phyloP scores from a whole-genome alignment of 2,113 vertebrate species.

The Phalacrocorax carbo region DNA sequence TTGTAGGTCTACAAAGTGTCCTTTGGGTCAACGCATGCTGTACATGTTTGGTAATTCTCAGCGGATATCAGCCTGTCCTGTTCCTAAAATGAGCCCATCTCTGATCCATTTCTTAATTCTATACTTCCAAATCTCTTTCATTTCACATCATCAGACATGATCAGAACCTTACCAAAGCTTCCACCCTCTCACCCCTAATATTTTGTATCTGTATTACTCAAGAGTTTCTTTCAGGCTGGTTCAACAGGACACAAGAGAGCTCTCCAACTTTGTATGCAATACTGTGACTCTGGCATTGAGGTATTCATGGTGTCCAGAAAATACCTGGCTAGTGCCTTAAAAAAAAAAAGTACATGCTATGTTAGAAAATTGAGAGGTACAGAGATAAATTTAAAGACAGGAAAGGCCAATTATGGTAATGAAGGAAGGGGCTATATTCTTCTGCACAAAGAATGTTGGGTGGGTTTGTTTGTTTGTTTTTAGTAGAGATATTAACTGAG shows the following conservation, averaged over 20 bases:
- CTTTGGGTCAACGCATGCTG: neutral
- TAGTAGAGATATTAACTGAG: neutral
- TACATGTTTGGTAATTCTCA: neutral
- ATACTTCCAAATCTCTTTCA: neutral
- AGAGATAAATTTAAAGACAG: neutral
- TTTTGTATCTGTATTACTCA: neutral
- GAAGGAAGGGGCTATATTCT: neutral
- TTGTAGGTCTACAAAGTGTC: neutral
- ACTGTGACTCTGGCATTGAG: neutral
- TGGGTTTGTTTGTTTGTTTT: neutral
- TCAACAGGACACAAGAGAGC: neutral
- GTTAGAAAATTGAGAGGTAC: neutral
- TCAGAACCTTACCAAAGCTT: neutral
- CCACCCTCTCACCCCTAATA: neutral
- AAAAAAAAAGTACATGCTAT: neutral
- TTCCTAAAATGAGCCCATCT: neutral
- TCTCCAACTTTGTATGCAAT: neutral
- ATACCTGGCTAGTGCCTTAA: neutral
- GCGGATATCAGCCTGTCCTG: neutral
- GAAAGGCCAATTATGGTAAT: conserved; percentile 1
- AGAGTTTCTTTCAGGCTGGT: neutral
- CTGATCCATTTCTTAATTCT: neutral
- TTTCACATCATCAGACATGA: neutral
- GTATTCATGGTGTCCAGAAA: neutral
- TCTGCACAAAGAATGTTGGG: neutral